phyloP scores from a whole-genome alignment of 2,113 vertebrate species.

The Oreochromis niloticus region DNA sequence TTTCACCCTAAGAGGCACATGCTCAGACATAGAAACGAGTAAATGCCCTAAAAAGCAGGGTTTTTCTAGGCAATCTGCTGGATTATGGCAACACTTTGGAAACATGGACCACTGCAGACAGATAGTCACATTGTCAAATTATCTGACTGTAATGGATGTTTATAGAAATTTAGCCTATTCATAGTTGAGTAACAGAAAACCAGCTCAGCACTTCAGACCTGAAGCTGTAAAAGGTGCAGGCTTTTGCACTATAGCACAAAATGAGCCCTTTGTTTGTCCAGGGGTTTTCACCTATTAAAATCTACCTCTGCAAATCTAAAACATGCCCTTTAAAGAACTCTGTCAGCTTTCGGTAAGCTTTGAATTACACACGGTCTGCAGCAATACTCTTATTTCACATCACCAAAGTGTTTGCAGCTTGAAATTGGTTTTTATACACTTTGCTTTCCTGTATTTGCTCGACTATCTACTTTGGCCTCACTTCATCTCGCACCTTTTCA shows the following conservation, averaged over 20 bases:
- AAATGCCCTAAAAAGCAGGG: not conserved
- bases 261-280: not conserved
- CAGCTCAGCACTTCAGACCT: not conserved
- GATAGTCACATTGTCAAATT: not conserved
- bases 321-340: not conserved
- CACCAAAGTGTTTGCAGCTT: not conserved
- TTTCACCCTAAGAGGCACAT: not conserved
- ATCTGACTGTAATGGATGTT: constrained; percentile 4
- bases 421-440: not conserved
- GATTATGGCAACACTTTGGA: not conserved
- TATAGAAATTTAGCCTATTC: not conserved
- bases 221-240: not conserved
- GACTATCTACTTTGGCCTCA: not conserved
- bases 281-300: not conserved
- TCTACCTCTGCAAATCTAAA: not conserved
- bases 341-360: not conserved
- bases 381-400: not conserved
- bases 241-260: not conserved
- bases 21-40: not conserved
- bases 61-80: not conserved
- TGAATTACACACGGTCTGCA: not conserved
- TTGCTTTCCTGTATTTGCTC: not conserved
- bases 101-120: not conserved
- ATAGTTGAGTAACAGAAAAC: not conserved
- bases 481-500: not conserved